Evolutionary conservation across 92 coral and sea anemone species (phyloP).

Genomic region (Desmophyllum pertusum): DNA sequence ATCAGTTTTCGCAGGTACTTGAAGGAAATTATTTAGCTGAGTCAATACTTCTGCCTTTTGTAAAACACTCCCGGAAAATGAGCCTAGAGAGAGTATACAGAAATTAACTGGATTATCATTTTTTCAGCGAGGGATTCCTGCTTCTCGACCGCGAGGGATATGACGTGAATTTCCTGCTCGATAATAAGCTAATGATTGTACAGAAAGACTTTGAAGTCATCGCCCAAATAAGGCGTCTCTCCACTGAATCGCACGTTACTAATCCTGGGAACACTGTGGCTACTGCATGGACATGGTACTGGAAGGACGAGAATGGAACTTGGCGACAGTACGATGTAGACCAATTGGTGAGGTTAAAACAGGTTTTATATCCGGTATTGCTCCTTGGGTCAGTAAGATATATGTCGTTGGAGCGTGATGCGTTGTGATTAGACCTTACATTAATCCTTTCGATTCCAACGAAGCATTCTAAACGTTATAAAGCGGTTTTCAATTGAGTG

Average conservation of each 20-base stretch:
- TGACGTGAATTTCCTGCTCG: constrained; percentile 3
- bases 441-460: too few species aligned
- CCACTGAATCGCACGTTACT: constrained; percentile 20
- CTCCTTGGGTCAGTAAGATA: too few species aligned
- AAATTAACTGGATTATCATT: too few species aligned
- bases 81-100: too few species aligned
- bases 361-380: too few species aligned
- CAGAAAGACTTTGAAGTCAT: neutral
- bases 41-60: too few species aligned
- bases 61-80: too few species aligned
- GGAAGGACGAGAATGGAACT: constrained; percentile 20
- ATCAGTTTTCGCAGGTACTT: too few species aligned
- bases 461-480: too few species aligned
- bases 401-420: too few species aligned
- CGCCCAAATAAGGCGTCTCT: constrained; percentile 12
- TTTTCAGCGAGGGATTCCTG: neutral
- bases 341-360: neutral
- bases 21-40: too few species aligned
- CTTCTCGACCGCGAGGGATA: neutral
- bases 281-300: constrained; percentile 44
- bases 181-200: constrained; percentile 2
- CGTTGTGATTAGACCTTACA: neutral
- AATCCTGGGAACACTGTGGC: constrained; percentile 22
- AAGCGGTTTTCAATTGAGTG: too few species aligned
- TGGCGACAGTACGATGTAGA: constrained; percentile 26